phyloP scores from a whole-genome alignment of 2,888 invertebrate genomes.

The Tipula lateralis region DNA sequence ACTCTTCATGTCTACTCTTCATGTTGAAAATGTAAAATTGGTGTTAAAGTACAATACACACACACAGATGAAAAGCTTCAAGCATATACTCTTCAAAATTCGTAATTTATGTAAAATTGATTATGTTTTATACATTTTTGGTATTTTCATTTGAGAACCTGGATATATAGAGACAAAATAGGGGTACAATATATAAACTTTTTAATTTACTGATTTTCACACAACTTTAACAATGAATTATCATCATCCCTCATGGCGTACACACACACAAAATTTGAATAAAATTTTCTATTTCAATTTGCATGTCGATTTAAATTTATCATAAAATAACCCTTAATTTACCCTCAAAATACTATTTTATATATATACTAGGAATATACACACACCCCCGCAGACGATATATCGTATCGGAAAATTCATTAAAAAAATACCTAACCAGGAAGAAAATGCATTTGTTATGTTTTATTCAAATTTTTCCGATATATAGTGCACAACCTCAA shows the following conservation, averaged over 20 bases:
- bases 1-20: background rate
- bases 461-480: background rate
- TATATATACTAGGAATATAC: background rate
- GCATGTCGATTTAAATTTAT: slow-evolving; percentile 24
- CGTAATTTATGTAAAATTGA: slow-evolving; percentile 11
- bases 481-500: background rate
- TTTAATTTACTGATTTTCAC: slow-evolving; percentile 24
- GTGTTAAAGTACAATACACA: background rate
- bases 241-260: background rate
- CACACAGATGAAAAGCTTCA: background rate
- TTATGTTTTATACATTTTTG: background rate
- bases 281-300: background rate
- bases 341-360: background rate
- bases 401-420: background rate
- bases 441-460: slow-evolving; percentile 15
- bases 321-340: slow-evolving; percentile 24
- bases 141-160: background rate
- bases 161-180: background rate
- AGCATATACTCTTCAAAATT: background rate
- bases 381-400: too few relatives aligned
- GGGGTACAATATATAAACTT: background rate
- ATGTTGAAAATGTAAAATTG: background rate
- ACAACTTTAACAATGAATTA: slow-evolving; percentile 19
- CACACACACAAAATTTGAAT: background rate
- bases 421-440: background rate